phyloP scores from a whole-genome alignment of 1,140 invertebrate species.

The Caerostris extrusa region DNA sequence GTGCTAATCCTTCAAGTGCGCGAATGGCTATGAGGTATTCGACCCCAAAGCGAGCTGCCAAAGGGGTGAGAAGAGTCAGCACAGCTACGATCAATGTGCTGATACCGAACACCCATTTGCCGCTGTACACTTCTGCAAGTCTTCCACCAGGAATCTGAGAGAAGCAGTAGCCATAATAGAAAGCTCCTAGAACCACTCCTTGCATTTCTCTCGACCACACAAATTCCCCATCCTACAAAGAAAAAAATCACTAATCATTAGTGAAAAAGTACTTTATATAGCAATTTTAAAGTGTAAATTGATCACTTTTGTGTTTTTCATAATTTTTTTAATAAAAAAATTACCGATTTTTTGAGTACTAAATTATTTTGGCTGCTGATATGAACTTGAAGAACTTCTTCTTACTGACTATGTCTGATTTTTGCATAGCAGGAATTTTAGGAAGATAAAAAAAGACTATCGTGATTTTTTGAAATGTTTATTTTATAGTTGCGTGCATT shows the following conservation, averaged over 20 bases:
- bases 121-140: conserved; percentile 89
- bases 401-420: too few species aligned
- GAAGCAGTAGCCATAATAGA: conserved; percentile 92
- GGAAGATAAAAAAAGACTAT: too few species aligned
- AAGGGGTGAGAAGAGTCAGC: conserved; percentile 87
- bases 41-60: conserved; percentile 82
- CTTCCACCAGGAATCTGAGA: conserved; percentile 91
- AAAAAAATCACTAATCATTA: not conserved
- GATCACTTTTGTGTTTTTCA: too few species aligned
- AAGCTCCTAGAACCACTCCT: conserved; percentile 88
- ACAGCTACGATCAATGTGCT: conserved; percentile 90
- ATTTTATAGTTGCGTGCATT: too few species aligned
- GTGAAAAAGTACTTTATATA: too few species aligned
- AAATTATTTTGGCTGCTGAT: too few species aligned
- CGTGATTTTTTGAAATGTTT: too few species aligned
- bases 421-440: too few species aligned
- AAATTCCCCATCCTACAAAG: conserved; percentile 64
- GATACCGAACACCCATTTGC: conserved; percentile 91
- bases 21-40: conserved; percentile 87
- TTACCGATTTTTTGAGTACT: not conserved
- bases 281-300: too few species aligned
- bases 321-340: not conserved
- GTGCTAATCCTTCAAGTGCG: conserved; percentile 93
- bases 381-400: too few species aligned
- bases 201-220: conserved; percentile 78